These are phyloP conservation scores for Diorhabda elongata DNA, from an alignment of 1,140 invertebrate species.

Conservation along the genomic window DNA sequence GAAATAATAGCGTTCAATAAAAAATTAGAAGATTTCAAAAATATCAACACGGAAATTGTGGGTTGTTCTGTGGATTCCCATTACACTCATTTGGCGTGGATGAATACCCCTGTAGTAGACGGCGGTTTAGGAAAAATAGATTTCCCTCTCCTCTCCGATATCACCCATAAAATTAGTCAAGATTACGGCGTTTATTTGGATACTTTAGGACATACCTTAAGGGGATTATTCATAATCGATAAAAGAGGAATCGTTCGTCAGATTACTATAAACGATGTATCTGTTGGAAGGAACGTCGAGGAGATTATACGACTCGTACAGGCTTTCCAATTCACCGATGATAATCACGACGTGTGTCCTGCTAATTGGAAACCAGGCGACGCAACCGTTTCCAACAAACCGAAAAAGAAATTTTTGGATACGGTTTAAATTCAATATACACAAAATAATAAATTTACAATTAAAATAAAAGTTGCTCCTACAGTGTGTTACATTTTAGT, in stretches of 20 bases:
- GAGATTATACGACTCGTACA: slow-evolving; percentile 86
- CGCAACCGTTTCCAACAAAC: background rate
- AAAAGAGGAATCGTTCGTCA: slow-evolving; percentile 66
- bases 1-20: slow-evolving; percentile 95
- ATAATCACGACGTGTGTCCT: slow-evolving; percentile 37
- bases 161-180: slow-evolving; percentile 86
- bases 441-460: background rate
- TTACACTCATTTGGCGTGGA: slow-evolving; percentile 94
- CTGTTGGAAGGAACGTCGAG: slow-evolving; percentile 88
- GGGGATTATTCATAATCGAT: slow-evolving; percentile 79
- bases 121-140: slow-evolving; percentile 85
- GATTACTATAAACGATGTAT: slow-evolving; percentile 84
- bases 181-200: slow-evolving; percentile 91
- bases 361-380: background rate
- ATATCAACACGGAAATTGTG: slow-evolving; percentile 84
- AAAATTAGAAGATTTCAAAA: slow-evolving; percentile 79
- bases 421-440: background rate
- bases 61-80: slow-evolving; percentile 93
- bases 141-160: slow-evolving; percentile 85
- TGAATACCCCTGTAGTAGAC: slow-evolving; percentile 84
- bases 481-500: too few relatives aligned
- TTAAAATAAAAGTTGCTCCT: too few relatives aligned
- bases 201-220: slow-evolving; percentile 74
- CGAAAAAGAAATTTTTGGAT: background rate
- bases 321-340: slow-evolving; percentile 89